Conservation (phyloP, 2,113 vertebrate species). For the Halcyon malimbica region DNA sequence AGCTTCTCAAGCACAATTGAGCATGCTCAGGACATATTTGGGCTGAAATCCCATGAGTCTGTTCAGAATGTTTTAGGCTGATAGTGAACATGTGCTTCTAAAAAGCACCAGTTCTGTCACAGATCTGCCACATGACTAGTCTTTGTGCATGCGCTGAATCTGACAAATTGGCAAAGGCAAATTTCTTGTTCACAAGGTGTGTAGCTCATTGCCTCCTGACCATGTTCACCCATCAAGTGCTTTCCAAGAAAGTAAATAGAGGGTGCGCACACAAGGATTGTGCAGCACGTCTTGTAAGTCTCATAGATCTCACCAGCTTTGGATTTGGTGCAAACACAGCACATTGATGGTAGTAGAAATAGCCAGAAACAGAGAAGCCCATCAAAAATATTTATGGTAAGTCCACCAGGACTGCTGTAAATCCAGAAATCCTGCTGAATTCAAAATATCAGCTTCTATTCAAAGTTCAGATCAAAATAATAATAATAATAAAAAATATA, state of each 20-base stretch:
- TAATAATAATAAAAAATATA: too few relatives aligned
- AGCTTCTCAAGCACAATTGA: neutral
- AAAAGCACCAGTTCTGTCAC: neutral
- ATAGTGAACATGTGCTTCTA: neutral
- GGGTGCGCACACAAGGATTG: accelerated
- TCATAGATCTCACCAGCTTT: neutral
- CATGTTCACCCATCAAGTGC: neutral
- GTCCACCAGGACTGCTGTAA: neutral
- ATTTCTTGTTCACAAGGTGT: neutral
- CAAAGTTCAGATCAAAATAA: neutral
- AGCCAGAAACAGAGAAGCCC: neutral
- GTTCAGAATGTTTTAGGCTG: neutral
- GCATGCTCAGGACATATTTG: neutral
- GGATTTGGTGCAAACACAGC: neutral
- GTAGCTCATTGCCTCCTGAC: neutral
- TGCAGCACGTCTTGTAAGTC: too few relatives aligned
- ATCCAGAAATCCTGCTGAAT: neutral
- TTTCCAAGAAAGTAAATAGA: neutral
- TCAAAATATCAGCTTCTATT: neutral
- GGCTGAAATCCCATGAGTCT: neutral
- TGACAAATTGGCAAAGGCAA: neutral
- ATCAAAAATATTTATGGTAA: neutral
- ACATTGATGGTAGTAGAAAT: neutral
- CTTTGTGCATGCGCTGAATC: neutral
- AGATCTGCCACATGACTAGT: neutral